Conservation (phyloP, 2,888 invertebrate genomes). For the Notocelia uddmanniana region DNA sequence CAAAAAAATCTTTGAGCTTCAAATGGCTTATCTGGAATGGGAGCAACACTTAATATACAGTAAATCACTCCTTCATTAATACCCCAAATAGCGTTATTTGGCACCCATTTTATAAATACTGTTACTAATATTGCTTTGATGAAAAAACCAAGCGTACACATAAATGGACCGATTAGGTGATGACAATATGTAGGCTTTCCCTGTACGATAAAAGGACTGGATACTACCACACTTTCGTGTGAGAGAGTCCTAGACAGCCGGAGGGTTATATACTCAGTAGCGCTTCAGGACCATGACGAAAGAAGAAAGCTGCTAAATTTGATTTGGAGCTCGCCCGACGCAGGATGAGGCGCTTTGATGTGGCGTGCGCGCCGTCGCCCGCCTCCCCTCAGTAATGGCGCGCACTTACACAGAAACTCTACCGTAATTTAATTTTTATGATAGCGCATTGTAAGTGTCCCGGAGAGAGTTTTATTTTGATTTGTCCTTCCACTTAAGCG, state of each 20-base stretch:
- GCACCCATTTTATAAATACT: no score
- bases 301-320: constrained; percentile 82
- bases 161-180: no score
- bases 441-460: constrained; percentile 82
- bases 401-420: constrained; percentile 81
- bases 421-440: constrained; percentile 85
- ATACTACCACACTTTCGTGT: not conserved
- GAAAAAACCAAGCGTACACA: no score
- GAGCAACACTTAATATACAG: not conserved
- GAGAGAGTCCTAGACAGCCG: constrained; percentile 49
- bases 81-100: no score
- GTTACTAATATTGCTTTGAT: no score
- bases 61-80: not conserved
- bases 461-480: constrained; percentile 73
- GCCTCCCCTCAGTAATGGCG: constrained; percentile 71
- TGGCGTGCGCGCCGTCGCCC: constrained; percentile 65
- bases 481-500: constrained; percentile 62
- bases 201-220: not conserved
- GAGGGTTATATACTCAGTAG: constrained; percentile 61
- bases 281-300: constrained; percentile 67
- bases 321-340: constrained; percentile 75
- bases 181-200: not conserved
- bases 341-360: constrained; percentile 79
- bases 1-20: not conserved
- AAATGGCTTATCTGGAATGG: no score